phyloP scores from a whole-genome alignment of 2,113 vertebrate genomes.

The Falco punctatus region DNA sequence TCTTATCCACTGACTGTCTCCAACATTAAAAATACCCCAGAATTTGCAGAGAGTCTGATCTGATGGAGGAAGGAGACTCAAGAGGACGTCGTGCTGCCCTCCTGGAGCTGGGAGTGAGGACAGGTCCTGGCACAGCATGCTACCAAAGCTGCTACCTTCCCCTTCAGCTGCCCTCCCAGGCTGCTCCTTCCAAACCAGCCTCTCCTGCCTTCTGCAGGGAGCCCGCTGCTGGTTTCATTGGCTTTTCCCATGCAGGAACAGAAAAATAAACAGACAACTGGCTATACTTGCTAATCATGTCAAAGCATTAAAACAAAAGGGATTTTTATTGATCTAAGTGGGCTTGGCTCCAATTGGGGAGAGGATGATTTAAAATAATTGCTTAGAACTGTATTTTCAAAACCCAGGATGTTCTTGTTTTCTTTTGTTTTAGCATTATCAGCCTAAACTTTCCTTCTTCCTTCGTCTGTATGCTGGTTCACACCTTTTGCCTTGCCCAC shows the following conservation, averaged over 20 bases:
- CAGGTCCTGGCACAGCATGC: rapidly evolving
- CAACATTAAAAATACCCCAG: background rate
- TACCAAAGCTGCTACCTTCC: background rate
- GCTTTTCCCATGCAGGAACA: background rate
- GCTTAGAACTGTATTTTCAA: background rate
- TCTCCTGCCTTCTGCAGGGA: background rate
- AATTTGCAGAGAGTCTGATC: background rate
- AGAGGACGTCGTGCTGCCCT: background rate
- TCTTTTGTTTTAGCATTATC: background rate
- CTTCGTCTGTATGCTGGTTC: background rate
- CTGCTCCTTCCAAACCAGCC: background rate
- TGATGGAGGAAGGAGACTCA: background rate
- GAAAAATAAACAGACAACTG: background rate
- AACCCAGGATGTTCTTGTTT: background rate
- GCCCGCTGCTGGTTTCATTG: background rate
- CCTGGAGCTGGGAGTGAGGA: background rate
- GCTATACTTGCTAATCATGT: background rate
- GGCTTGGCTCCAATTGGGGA: background rate
- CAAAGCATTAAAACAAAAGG: background rate
- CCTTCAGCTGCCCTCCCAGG: background rate
- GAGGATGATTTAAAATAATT: background rate
- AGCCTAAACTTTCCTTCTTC: background rate
- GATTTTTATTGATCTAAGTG: background rate
- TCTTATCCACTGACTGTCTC: background rate
- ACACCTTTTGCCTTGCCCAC: background rate